Evolutionary conservation across 2,113 vertebrate genomes (phyloP).

Genomic region (Salvelinus alpinus): DNA sequence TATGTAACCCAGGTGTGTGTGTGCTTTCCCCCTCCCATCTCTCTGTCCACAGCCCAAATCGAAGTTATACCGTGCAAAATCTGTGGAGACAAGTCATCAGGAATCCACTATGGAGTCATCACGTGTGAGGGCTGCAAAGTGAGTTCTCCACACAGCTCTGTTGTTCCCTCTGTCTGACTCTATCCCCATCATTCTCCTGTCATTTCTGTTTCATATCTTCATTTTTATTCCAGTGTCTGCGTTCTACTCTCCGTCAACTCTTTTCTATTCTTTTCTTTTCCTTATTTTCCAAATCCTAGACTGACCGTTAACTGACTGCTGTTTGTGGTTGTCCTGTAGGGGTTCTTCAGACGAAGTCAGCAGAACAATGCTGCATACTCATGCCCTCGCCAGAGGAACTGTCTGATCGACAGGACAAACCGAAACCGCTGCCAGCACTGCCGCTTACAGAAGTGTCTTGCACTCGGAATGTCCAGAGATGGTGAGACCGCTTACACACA

Average conservation of each 20-base stretch:
- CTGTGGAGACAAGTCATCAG: slow-evolving; percentile 99
- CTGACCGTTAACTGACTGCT: not conserved
- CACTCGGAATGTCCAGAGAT: slow-evolving; percentile 99
- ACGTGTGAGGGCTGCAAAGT: slow-evolving; percentile 99
- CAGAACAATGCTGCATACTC: slow-evolving; percentile 99
- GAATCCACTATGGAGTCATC: slow-evolving; percentile 99
- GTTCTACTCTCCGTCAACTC: no score
- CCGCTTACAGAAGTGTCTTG: slow-evolving; percentile 98
- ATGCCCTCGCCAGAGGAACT: slow-evolving; percentile 98
- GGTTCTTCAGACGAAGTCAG: slow-evolving; percentile 98
- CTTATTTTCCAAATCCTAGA: not conserved
- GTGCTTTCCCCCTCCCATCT: slow-evolving; percentile 19
- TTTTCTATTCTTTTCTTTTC: not conserved
- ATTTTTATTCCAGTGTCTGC: not conserved
- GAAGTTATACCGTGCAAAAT: slow-evolving; percentile 99
- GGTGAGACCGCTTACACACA: slow-evolving; percentile 75
- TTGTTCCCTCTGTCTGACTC: not conserved
- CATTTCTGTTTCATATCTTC: not conserved
- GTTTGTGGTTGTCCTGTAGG: slow-evolving; percentile 67
- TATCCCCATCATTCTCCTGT: not conserved
- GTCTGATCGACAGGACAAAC: slow-evolving; percentile 99
- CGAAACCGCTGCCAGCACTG: slow-evolving; percentile 99
- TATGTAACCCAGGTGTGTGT: slow-evolving; percentile 3
- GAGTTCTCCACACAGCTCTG: slow-evolving; percentile 38
- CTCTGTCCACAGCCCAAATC: slow-evolving; percentile 90